Conservation (phyloP, 1,140 invertebrate genomes). For the Hypsibius dujardini region DNA sequence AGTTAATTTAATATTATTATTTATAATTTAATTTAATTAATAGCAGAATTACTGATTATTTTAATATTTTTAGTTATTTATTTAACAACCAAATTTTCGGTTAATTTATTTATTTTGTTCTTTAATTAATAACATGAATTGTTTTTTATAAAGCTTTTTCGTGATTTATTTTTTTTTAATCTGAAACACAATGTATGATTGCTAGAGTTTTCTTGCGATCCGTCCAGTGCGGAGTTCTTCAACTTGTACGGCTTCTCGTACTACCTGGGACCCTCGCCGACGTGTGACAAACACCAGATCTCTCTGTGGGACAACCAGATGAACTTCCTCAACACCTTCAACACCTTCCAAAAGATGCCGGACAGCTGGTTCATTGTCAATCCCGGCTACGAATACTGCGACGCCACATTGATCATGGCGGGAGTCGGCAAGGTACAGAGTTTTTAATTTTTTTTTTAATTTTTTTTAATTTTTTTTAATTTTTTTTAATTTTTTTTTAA, state of each 20-base stretch:
- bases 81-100: too few relatives aligned
- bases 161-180: too few relatives aligned
- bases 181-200: neutral
- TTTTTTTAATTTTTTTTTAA: too few relatives aligned
- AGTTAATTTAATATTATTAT: too few relatives aligned
- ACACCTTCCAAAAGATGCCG: neutral
- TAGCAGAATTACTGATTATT: too few relatives aligned
- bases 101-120: too few relatives aligned
- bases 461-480: too few relatives aligned
- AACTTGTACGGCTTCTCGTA: neutral
- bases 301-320: neutral
- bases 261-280: neutral
- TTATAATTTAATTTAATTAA: too few relatives aligned
- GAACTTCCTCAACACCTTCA: slow-evolving; percentile 4
- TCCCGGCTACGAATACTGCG: neutral
- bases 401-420: neutral
- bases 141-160: too few relatives aligned
- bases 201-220: neutral
- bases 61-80: too few relatives aligned
- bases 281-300: neutral
- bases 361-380: slow-evolving; percentile 1
- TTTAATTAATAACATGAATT: too few relatives aligned
- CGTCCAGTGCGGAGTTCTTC: neutral
- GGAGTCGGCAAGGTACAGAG: neutral
- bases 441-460: too few relatives aligned